Evolutionary conservation across 2,797 vertebrate species (phyloP).

Genomic region (Cheirogaleus major): DNA sequence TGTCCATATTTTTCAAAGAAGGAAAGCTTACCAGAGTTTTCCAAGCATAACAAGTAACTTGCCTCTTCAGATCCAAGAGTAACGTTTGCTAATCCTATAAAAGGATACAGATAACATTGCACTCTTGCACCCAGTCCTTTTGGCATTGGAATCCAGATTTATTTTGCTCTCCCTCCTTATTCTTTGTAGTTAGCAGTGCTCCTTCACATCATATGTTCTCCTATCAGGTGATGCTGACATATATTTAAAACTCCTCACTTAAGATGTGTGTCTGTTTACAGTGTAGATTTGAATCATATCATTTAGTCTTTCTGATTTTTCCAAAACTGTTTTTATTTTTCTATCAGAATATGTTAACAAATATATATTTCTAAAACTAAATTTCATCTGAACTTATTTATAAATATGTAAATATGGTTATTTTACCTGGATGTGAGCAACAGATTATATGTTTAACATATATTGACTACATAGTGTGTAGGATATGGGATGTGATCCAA

Average conservation of each 20-base stretch:
- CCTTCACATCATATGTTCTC: not conserved
- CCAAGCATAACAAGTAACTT: not conserved
- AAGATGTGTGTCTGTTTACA: not conserved
- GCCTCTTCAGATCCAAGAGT: not conserved
- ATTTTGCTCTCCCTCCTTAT: not conserved
- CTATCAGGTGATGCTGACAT: not conserved
- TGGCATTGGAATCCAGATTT: not conserved
- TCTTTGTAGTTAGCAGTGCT: not conserved
- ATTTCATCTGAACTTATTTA: not conserved
- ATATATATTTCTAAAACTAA: not conserved
- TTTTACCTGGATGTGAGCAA: not conserved
- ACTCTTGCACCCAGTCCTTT: not conserved
- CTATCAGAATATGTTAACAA: not conserved
- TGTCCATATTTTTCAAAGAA: not conserved
- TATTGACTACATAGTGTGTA: not conserved
- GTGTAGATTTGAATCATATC: not conserved
- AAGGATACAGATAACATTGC: not conserved
- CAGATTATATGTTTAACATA: not conserved
- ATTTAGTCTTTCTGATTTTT: not conserved
- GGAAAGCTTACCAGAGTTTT: not conserved
- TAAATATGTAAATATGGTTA: not conserved
- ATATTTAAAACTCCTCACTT: not conserved
- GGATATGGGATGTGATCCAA: not conserved
- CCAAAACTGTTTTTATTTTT: not conserved
- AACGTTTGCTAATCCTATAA: not conserved